phyloP scores from a whole-genome alignment of 2,888 invertebrate genomes.

The Brachycybe producta region DNA sequence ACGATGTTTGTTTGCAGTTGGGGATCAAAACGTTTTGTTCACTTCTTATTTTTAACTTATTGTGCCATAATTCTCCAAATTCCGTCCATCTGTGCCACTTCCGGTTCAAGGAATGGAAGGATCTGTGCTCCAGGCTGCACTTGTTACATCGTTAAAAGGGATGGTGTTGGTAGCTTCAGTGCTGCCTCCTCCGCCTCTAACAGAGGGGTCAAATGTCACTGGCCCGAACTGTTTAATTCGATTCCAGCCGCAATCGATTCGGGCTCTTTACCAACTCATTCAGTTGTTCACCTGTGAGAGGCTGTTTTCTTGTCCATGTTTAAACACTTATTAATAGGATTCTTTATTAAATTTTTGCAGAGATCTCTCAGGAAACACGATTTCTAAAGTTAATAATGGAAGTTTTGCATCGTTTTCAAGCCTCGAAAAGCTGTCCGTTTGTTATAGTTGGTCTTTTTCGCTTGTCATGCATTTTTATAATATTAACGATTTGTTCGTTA shows the following conservation, averaged over 20 bases:
- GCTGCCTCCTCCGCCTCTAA: neutral
- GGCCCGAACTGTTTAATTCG: too few species aligned
- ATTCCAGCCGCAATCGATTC: constrained; percentile 2
- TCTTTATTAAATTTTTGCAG: constrained; percentile 10
- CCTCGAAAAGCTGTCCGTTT: constrained; percentile 47
- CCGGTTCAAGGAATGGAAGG: too few species aligned
- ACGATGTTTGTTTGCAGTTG: too few species aligned
- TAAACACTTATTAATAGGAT: neutral
- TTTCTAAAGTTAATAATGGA: constrained; percentile 51
- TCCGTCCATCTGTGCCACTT: too few species aligned
- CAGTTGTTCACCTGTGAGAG: neutral
- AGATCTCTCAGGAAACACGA: constrained; percentile 53
- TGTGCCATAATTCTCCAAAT: too few species aligned
- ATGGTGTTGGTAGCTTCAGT: constrained; percentile 1
- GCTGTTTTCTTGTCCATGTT: neutral
- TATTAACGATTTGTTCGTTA: too few species aligned
- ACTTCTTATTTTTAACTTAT: too few species aligned
- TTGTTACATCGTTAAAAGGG: neutral
- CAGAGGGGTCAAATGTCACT: neutral
- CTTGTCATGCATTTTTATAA: too few species aligned
- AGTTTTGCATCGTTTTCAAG: constrained; percentile 55
- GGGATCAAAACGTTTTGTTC: too few species aligned
- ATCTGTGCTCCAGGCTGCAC: constrained; percentile 6
- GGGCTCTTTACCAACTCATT: neutral
- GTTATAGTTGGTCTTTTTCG: too few species aligned